Evolutionary conservation across 2,888 invertebrate species (phyloP), one percentile per base, ranked within the genome.

Genomic region (Arctia plantaginis): DNA sequence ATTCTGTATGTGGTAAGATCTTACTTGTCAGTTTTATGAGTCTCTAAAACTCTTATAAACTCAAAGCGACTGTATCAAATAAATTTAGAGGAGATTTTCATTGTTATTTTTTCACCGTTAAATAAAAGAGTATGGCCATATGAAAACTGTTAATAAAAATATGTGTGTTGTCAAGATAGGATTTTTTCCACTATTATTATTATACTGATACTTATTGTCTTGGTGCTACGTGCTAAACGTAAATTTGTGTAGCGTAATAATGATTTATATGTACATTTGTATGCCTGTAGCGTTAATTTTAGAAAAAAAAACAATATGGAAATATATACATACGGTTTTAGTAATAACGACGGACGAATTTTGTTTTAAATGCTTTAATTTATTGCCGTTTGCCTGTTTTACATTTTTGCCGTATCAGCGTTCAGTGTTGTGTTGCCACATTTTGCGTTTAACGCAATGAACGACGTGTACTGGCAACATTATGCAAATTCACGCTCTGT

Each of bases 401-500:
- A 30, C 62, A 62, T 62, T 62, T 62, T 30, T 62, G 62, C 18
- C 27, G 30, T 62, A 62, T 62, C 62, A 62, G 30, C 62, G 15
- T 30, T 62, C 62, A 15, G 27, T 30, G 30, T 30, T 27, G 30
- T 30, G 27, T 62, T 62, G 30, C 30, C 8, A 62, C 62, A 62
- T 62, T 62, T 62, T 62, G 62, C 27, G 62, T 15, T 62, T 62
- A 67, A 33, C 47, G 33, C 62, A 67, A 47, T 67, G 47, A 33
- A 62, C 62, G 18, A 15, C 62, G 62, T 62, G 47, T 47, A 47
- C 44, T 67, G 67, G 20, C 30, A 67, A 13, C 47, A 33, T 67
- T 67, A 67, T 67, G 67, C 47, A 67, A 67, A 67, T 67, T 33
- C 18, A 30, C 62, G 62, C 62, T 62, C 27, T 67, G 44, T 67